A percentile compares a stretch with the other conserved stretches of the same genome.
Conservation (phyloP, 2,888 invertebrate genomes). For the Synanthedon formicaeformis region DNA sequence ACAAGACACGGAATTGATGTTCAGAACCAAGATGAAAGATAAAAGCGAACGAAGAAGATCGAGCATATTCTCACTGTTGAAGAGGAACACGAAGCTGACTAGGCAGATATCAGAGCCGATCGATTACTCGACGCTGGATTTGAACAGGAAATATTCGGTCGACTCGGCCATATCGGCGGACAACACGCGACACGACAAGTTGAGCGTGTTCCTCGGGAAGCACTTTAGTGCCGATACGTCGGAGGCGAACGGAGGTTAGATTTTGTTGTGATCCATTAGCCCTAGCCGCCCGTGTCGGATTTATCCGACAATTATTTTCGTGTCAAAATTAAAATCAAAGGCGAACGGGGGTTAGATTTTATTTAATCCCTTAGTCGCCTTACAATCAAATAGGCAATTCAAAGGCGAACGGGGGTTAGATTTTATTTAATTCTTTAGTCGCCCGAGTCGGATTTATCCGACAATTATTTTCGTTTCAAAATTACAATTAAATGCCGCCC, state of each 20-base stretch:
- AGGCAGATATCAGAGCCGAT: conserved; percentile 47
- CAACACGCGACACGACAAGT: conserved; percentile 22
- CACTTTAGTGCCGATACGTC: conserved; percentile 1
- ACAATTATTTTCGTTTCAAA: too few species aligned
- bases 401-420: too few species aligned
- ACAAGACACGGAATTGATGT: background rate
- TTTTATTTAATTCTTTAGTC: too few species aligned
- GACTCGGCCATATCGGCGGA: conserved; percentile 49
- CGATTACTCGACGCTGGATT: conserved; percentile 12
- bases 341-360: too few species aligned
- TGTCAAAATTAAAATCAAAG: too few species aligned
- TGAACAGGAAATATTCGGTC: conserved; percentile 41
- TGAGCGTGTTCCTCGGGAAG: background rate
- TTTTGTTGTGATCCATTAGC: background rate
- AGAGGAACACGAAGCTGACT: conserved; percentile 40
- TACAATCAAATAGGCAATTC: too few species aligned
- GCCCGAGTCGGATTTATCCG: too few species aligned
- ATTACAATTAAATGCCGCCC: too few species aligned
- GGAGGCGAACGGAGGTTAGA: conserved; percentile 36
- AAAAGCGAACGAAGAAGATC: conserved; percentile 41
- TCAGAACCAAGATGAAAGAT: conserved; percentile 16
- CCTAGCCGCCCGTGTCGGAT: too few species aligned
- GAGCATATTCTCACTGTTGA: conserved; percentile 47
- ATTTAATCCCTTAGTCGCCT: too few species aligned
- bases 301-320: too few species aligned